Conservation (phyloP, 2,113 vertebrate genomes). For the Podiceps cristatus region DNA sequence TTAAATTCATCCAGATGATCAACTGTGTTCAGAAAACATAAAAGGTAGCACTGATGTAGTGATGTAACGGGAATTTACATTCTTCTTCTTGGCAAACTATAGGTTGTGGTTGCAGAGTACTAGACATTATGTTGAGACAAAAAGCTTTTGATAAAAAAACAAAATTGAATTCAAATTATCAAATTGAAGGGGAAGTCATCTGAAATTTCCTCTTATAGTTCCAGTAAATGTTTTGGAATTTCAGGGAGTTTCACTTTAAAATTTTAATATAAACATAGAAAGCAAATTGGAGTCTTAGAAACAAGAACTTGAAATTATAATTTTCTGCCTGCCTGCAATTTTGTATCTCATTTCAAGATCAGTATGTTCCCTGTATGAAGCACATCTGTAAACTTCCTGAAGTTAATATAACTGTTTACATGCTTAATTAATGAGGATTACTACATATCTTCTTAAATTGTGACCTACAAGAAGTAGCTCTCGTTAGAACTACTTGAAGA, state of each 20-base stretch:
- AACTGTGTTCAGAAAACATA: not conserved
- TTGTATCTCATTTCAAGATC: not conserved
- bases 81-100: not conserved
- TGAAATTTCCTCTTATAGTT: not conserved
- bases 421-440: not conserved
- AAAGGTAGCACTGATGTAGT: not conserved
- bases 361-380: not conserved
- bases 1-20: not conserved
- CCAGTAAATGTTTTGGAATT: not conserved
- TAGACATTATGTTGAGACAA: not conserved
- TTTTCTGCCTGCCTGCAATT: not conserved
- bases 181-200: not conserved
- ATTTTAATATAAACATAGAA: not conserved
- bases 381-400: not conserved
- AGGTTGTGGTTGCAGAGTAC: not conserved
- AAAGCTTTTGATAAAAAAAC: not conserved
- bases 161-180: not conserved
- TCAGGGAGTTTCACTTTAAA: not conserved
- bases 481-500: not conserved
- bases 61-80: not conserved
- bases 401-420: not conserved
- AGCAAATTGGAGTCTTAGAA: not conserved
- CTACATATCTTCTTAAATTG: not conserved
- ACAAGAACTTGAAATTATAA: not conserved
- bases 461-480: not conserved